Evolutionary conservation across 2,888 invertebrate species (phyloP).

Genomic region (Sepioteuthis lessoniana): DNA sequence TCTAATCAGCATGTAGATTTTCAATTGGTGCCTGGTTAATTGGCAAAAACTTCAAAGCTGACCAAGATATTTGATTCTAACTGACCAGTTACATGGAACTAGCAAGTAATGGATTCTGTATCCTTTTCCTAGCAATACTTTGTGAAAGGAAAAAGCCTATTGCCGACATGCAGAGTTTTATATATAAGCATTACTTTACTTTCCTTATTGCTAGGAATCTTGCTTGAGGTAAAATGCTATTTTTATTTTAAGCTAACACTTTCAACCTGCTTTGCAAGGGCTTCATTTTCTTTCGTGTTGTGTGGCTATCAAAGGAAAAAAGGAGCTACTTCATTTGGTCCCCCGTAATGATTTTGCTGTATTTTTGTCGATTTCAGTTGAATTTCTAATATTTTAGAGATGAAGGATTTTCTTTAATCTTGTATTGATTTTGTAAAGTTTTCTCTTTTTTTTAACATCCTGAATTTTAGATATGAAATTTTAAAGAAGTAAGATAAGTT

Average conservation of each 20-base stretch:
- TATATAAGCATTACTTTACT: background rate
- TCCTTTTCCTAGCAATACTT: background rate
- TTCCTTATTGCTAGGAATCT: background rate
- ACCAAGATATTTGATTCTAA: background rate
- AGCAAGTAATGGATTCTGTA: background rate
- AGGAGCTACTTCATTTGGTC: background rate
- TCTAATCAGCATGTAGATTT: background rate
- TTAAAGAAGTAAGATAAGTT: no score
- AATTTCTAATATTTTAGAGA: background rate
- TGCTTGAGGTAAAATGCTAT: background rate
- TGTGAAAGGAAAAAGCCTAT: background rate
- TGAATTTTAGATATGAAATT: no score
- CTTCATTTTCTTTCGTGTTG: background rate
- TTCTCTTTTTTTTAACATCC: no score
- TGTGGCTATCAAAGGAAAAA: background rate
- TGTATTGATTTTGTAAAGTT: no score
- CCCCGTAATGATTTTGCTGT: background rate
- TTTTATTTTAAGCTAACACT: background rate
- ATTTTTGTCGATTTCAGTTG: background rate
- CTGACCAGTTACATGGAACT: background rate
- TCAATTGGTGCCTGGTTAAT: constrained; percentile 4
- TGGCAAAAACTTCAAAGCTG: constrained; percentile 6
- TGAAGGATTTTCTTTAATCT: no score
- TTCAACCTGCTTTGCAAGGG: background rate
- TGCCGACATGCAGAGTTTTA: background rate